Base-by-base conservation (phyloP, 2,113 vertebrate genomes). In the Hypocryptadius cinnamomeus region DNA sequence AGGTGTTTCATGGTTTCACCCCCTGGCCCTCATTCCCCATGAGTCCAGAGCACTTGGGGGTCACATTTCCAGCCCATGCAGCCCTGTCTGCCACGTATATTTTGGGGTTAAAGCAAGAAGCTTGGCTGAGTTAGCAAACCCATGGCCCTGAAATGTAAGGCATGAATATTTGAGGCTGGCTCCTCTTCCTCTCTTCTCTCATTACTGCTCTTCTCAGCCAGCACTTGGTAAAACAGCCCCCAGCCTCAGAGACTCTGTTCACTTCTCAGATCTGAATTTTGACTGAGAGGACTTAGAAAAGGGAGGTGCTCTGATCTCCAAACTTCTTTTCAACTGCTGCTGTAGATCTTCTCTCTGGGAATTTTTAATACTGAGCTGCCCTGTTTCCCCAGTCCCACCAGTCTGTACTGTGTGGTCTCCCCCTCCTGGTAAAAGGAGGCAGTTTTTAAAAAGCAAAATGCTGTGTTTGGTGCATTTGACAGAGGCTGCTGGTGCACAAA, bases 381-480 rank as follows among this genome's bases (percentile, higher is more conserved):
- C 42, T 74, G 48, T 81, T 95, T 95, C 42, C 87, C 39, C 54
- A 10, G 53, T 83, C 48, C n/a, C 60, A 69, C 15, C 61, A 68
- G 82, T 47, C 78, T 5, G 48, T 8, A 86, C 87, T 61, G 82
- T 92, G 86, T 95, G 90, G 78, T 92, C 95, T 96, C 96, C 94
- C 94, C 72, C 94, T 95, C 85, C 94, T 94, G 96, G 94, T 47
- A 44, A 73, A 69, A 89, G 44, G 9, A 78, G 21, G 92, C 77
- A 91, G 76, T 18, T 79, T 92, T 85, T 66, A 21, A 71, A 69
- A 51, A 73, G 35, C 51, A 71, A 88, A 86, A 79, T 9, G 51
- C 42, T 3, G 1, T 8, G 33, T 84, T 82, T 85, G 57, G 48
- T 74, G 79, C 76, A 33, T 92, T 85, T 50, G 42, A 44, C 42